Conservation (phyloP, 1,140 invertebrate species). For the Temnothorax curvispinosus region DNA sequence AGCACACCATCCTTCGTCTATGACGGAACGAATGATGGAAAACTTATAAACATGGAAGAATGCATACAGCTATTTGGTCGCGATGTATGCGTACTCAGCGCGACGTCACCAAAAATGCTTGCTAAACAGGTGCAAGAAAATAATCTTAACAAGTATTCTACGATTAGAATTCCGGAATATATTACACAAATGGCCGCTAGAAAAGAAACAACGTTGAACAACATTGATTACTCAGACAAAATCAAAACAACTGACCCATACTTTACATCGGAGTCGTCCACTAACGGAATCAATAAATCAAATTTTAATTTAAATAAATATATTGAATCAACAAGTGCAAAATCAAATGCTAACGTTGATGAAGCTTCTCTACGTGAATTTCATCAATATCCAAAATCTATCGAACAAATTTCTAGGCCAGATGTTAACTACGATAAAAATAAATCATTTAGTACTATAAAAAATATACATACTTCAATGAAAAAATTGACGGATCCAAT, state of each 20-base stretch:
- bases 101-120: background rate
- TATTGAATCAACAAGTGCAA: slow-evolving; percentile 3
- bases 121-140: background rate
- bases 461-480: background rate
- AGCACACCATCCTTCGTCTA: background rate
- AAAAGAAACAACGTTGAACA: background rate
- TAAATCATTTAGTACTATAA: background rate
- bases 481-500: background rate
- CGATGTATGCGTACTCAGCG: slow-evolving; percentile 58
- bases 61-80: slow-evolving; percentile 70
- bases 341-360: background rate
- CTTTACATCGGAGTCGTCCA: background rate
- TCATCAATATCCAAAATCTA: background rate
- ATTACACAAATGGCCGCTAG: background rate
- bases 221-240: background rate
- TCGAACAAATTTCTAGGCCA: background rate
- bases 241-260: background rate
- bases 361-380: background rate
- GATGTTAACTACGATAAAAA: background rate
- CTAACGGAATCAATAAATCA: background rate
- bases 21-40: background rate
- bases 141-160: background rate
- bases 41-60: slow-evolving; percentile 61
- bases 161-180: slow-evolving; percentile 31
- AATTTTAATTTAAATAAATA: background rate